Evolutionary conservation across 1,140 invertebrate species (phyloP).

Genomic region (Sipha flava): DNA sequence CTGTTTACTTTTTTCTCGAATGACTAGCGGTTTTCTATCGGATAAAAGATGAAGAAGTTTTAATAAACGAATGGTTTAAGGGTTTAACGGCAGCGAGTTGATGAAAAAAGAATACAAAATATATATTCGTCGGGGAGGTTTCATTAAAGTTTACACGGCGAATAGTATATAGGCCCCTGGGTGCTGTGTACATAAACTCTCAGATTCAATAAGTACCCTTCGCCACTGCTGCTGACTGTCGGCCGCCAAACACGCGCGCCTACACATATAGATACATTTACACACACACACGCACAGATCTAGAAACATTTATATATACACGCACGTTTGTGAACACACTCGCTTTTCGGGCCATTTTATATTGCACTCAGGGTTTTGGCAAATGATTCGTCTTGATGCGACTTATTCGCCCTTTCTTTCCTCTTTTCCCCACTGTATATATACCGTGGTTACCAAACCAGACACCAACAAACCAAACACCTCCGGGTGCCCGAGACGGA

Average conservation of each 20-base stretch:
- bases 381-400: slow-evolving; percentile 23
- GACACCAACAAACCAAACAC: slow-evolving; percentile 26
- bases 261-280: not conserved
- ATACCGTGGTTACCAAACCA: slow-evolving; percentile 13
- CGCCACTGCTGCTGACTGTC: not conserved
- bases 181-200: slow-evolving; percentile 22
- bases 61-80: slow-evolving; percentile 43
- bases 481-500: not conserved
- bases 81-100: slow-evolving; percentile 37
- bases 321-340: not conserved
- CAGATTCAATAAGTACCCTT: slow-evolving; percentile 28
- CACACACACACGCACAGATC: not conserved
- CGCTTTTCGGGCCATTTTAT: slow-evolving; percentile 24
- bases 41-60: slow-evolving; percentile 45
- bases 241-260: not conserved
- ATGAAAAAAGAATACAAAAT: slow-evolving; percentile 35
- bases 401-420: not conserved
- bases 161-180: not conserved
- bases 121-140: slow-evolving; percentile 21
- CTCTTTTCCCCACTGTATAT: not conserved
- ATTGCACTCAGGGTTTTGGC: slow-evolving; percentile 3
- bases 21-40: slow-evolving; percentile 43
- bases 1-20: slow-evolving; percentile 43
- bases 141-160: slow-evolving; percentile 33
- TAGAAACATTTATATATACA: not conserved